Evolutionary conservation across 2,888 invertebrate genomes (phyloP).

Genomic region (Craniophora ligustri): DNA sequence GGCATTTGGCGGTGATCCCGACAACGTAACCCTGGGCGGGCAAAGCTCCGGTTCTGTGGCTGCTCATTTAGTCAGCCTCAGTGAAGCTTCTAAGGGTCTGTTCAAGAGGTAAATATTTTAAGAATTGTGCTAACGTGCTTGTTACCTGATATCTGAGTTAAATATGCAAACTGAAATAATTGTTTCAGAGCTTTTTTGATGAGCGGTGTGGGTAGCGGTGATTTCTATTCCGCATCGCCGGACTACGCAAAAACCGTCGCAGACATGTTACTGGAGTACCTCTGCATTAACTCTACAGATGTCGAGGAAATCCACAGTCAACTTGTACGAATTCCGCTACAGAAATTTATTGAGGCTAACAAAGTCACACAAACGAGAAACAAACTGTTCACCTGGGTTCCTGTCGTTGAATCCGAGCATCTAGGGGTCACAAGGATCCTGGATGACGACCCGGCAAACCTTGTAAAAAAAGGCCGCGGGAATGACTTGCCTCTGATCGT

Average conservation of each 20-base stretch:
- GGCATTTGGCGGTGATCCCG: slow-evolving; percentile 58
- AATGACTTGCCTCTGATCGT: slow-evolving; percentile 56
- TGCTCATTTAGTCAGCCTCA: slow-evolving; percentile 57
- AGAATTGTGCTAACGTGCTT: background rate
- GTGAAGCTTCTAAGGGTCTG: slow-evolving; percentile 50
- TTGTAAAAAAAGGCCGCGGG: slow-evolving; percentile 54
- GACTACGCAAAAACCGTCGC: slow-evolving; percentile 44
- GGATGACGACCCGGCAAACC: slow-evolving; percentile 55
- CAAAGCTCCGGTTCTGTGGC: slow-evolving; percentile 55
- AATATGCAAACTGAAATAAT: background rate
- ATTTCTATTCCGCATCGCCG: slow-evolving; percentile 50
- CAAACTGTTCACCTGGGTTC: slow-evolving; percentile 51
- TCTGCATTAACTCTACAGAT: slow-evolving; percentile 72
- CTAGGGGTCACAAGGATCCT: slow-evolving; percentile 54
- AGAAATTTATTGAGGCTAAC: slow-evolving; percentile 62
- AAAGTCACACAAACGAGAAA: slow-evolving; percentile 32
- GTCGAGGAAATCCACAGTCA: slow-evolving; percentile 47
- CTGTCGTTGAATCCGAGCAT: slow-evolving; percentile 53
- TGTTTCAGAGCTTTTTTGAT: slow-evolving; percentile 50
- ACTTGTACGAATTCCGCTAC: slow-evolving; percentile 49
- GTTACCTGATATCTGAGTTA: too few species aligned
- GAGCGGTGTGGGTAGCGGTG: slow-evolving; percentile 51
- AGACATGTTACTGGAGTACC: slow-evolving; percentile 54
- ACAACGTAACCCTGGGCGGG: slow-evolving; percentile 57
- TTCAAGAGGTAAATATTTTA: slow-evolving; percentile 56